These are phyloP conservation scores for Heliconius nattereri DNA, from an alignment of 1,140 invertebrate genomes.

Conservation along the genomic window DNA sequence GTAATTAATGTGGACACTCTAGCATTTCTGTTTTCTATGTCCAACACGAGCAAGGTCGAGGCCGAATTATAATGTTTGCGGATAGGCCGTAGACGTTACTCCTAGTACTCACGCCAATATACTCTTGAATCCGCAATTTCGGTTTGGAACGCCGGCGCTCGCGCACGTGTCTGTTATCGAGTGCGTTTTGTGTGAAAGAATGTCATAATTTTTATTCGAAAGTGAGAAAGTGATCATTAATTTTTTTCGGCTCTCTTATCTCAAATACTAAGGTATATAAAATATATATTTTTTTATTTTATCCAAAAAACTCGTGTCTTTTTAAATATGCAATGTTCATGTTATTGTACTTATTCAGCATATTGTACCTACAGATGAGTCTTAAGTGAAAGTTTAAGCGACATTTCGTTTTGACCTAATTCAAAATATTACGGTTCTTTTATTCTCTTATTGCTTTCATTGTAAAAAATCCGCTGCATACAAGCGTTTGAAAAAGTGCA, in stretches of 20 bases:
- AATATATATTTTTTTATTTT: constrained; percentile 8
- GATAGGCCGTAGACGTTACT: constrained; percentile 33
- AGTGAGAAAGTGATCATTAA: constrained; percentile 20
- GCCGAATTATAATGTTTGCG: constrained; percentile 43
- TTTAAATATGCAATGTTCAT: background rate
- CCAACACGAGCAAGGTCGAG: constrained; percentile 41
- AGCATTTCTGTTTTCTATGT: constrained; percentile 22
- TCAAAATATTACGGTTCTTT: constrained; percentile 15
- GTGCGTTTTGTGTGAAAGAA: constrained; percentile 23
- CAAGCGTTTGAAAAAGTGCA: background rate
- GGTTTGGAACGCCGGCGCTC: constrained; percentile 43
- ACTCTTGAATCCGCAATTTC: constrained; percentile 48
- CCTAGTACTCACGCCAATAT: constrained; percentile 35
- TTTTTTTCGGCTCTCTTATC: background rate
- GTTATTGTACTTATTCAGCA: constrained; percentile 1
- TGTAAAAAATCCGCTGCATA: background rate
- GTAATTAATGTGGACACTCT: constrained; percentile 2
- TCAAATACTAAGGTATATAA: background rate
- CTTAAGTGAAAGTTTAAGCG: constrained; percentile 25
- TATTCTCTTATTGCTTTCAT: constrained; percentile 9
- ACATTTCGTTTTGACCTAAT: constrained; percentile 19
- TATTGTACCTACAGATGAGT: constrained; percentile 11
- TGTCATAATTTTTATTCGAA: constrained; percentile 18
- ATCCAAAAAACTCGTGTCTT: background rate
- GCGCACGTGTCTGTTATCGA: constrained; percentile 36